Conservation (phyloP, 2,888 invertebrate genomes). For the Drosophila prostipennis region DNA sequence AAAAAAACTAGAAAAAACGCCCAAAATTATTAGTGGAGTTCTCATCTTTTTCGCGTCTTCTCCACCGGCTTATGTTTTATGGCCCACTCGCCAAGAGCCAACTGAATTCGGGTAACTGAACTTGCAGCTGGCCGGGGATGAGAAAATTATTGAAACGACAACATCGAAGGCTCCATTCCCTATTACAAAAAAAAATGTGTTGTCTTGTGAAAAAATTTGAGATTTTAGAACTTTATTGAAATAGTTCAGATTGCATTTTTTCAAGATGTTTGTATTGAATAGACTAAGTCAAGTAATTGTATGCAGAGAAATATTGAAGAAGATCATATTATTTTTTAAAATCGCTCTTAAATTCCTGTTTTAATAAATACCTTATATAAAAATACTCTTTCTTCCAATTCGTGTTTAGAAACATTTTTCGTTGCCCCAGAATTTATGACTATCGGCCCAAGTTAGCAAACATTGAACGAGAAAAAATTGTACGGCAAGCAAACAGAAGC, state of each 20-base stretch:
- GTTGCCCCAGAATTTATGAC: conserved; percentile 56
- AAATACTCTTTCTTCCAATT: conserved; percentile 10
- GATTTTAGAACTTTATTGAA: no score
- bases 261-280: background rate
- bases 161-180: background rate
- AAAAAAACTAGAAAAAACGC: conserved; percentile 3
- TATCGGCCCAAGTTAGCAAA: conserved; percentile 60
- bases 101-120: conserved; percentile 38
- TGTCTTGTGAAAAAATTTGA: no score
- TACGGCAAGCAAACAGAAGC: conserved; percentile 25
- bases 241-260: background rate
- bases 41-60: conserved; percentile 57
- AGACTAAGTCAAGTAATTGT: background rate
- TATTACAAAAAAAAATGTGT: no score
- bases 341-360: background rate
- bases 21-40: conserved; percentile 56
- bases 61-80: conserved; percentile 46
- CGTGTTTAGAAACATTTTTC: conserved; percentile 32
- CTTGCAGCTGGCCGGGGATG: conserved; percentile 13
- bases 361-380: background rate
- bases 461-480: conserved; percentile 31
- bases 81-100: conserved; percentile 36
- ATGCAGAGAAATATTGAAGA: no score
- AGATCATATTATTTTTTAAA: background rate
- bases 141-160: no score